A percentile compares a stretch with the other conserved stretches of the same genome.
phyloP scores from a whole-genome alignment of 1,140 invertebrate species.

The Pristionchus pacificus region DNA sequence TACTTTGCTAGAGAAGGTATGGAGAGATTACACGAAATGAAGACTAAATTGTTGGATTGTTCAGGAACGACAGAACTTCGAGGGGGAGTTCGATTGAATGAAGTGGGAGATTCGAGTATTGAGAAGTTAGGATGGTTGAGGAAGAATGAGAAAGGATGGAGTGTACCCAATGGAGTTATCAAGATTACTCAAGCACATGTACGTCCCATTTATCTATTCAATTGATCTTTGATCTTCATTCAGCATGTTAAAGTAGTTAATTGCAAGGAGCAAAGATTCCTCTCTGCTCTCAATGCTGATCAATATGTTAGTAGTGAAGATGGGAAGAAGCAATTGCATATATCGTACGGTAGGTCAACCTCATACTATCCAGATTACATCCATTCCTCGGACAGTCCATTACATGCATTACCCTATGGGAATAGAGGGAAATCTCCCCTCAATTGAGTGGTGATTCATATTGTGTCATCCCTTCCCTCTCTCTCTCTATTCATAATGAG shows the following conservation, averaged over 20 bases:
- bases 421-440: not conserved
- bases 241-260: slow-evolving; percentile 43
- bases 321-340: not conserved
- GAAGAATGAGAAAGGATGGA: slow-evolving; percentile 36
- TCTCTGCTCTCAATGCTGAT: slow-evolving; percentile 44
- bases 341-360: too few relatives aligned
- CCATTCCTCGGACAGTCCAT: too few relatives aligned
- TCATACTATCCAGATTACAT: too few relatives aligned
- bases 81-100: slow-evolving; percentile 36
- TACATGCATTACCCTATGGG: too few relatives aligned
- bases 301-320: slow-evolving; percentile 15
- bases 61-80: slow-evolving; percentile 22
- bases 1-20: slow-evolving; percentile 41
- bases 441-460: not conserved
- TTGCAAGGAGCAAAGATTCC: slow-evolving; percentile 49
- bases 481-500: too few relatives aligned
- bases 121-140: slow-evolving; percentile 49
- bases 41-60: not conserved
- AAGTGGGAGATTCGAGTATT: slow-evolving; percentile 37
- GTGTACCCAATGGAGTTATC: slow-evolving; percentile 37
- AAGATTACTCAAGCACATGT: slow-evolving; percentile 47
- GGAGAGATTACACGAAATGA: slow-evolving; percentile 7
- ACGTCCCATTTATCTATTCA: slow-evolving; percentile 12
- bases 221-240: slow-evolving; percentile 13
- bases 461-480: too few relatives aligned